Conservation (phyloP, 2,888 invertebrate species). For the Congeria kusceri region DNA sequence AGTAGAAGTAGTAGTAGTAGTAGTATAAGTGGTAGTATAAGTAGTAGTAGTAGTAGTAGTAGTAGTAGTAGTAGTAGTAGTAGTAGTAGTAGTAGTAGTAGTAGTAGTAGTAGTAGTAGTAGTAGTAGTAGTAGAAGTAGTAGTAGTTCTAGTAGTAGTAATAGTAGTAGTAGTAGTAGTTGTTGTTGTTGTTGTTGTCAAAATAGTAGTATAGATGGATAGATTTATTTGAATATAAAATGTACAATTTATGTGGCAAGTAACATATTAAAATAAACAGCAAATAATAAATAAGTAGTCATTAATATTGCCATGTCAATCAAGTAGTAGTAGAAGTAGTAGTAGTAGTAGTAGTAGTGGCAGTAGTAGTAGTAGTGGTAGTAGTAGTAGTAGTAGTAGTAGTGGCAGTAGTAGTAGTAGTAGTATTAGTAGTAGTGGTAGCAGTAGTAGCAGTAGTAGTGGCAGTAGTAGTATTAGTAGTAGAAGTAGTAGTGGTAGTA, state of each 20-base stretch:
- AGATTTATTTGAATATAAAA: too few species aligned
- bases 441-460: too few species aligned
- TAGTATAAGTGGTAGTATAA: background rate
- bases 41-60: slow-evolving; percentile 6
- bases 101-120: slow-evolving; percentile 6
- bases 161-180: too few species aligned
- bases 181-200: too few species aligned
- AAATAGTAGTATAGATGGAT: too few species aligned
- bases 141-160: background rate
- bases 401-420: background rate
- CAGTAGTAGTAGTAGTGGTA: slow-evolving; percentile 2
- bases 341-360: slow-evolving; percentile 6
- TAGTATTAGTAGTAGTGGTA: too few species aligned
- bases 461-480: too few species aligned
- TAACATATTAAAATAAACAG: too few species aligned
- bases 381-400: slow-evolving; percentile 5
- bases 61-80: slow-evolving; percentile 8
- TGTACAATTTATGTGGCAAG: too few species aligned
- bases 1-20: slow-evolving; percentile 2
- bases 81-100: slow-evolving; percentile 2
- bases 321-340: background rate
- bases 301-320: too few species aligned
- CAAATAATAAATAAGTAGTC: too few species aligned
- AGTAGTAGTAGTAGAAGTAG: slow-evolving; percentile 8
- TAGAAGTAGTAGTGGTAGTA: too few species aligned